A percentile compares a stretch with the other conserved stretches of the same genome.
Evolutionary conservation across 1,140 invertebrate genomes (phyloP).

Genomic region (Trichogramma pretiosum): DNA sequence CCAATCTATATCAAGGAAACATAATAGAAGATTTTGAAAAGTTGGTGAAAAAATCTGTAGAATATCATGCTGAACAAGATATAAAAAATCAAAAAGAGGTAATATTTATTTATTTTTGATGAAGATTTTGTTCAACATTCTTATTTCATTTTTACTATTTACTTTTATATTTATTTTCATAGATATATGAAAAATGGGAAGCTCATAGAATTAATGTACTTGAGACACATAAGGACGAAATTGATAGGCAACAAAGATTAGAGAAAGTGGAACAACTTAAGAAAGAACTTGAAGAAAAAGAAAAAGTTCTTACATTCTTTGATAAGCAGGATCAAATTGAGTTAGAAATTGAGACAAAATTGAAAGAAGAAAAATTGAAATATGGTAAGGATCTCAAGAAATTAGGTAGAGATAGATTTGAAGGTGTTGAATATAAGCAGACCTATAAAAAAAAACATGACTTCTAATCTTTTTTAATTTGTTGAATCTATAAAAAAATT

Average conservation of each 20-base stretch:
- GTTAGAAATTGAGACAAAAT: conserved; percentile 54
- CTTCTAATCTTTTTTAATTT: too few relatives aligned
- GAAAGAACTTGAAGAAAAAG: conserved; percentile 49
- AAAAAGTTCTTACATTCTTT: conserved; percentile 68
- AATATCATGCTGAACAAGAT: conserved; percentile 46
- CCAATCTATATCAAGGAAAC: conserved; percentile 24
- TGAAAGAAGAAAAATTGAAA: conserved; percentile 33
- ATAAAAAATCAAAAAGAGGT: conserved; percentile 49
- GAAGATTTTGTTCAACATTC: conserved; percentile 5
- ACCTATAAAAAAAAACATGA: too few relatives aligned
- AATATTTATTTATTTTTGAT: conserved; percentile 18
- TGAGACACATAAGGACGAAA: conserved; percentile 48
- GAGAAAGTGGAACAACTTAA: conserved; percentile 52
- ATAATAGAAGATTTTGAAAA: conserved; percentile 44
- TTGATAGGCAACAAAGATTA: conserved; percentile 47
- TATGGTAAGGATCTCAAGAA: too few relatives aligned
- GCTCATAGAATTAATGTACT: conserved; percentile 47
- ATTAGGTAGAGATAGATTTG: too few relatives aligned
- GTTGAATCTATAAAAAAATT: too few relatives aligned
- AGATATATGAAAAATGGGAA: conserved; percentile 55
- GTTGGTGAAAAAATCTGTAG: conserved; percentile 46
- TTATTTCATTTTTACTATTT: conserved; percentile 8
- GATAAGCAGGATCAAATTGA: conserved; percentile 67
- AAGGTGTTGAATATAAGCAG: too few relatives aligned
- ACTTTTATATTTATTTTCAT: conserved; percentile 26